Base-by-base conservation (phyloP, 2,888 invertebrate genomes). In the Gymnocheta viridis region DNA sequence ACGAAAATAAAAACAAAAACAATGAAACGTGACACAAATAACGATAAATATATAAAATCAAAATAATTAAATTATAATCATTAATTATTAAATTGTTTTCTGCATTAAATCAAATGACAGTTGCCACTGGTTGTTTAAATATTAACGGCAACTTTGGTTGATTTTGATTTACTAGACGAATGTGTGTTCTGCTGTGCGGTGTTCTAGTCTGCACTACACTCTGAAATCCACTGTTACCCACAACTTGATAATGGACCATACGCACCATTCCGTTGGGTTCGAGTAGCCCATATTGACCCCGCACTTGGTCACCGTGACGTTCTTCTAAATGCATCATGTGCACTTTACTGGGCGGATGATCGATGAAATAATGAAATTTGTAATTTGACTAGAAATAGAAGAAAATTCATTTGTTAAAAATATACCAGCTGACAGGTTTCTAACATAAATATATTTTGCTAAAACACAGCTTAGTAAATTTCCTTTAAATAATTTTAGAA, bases 241-340 rank as follows among this genome's bases (percentile, higher is more conserved):
- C 86, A 10, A 90, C 90, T 85, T 90, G 89, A 82, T 90, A 91
- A 84, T 89, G 89, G 0, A 91, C 90, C 85, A 89, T 89, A 41
- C 90, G 88, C 32, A 91, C 87, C 81, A 88, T 88, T n/a, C 91
- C 91, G 54, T 87, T 89, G 9, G 89, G 89, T 82, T 91, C 90
- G 22, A 91, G 85, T 38, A 91, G 86, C 51, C 89, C 89, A 87
- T 91, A 89, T 32, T 89, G 87, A 10, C 91, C 91, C 32, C 67
- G 86, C 10, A 91, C 90, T 49, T 88, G 85, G 32, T 87, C 85
- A 9, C 90, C 91, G 58, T 88, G 86, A 6, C 90, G 89, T 72
- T 88, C 88, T 76, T 91, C 91, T 76, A 89, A 88, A 80, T 91
- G 91, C 82, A 90, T 88, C 76, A 90, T 87, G 66, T 89, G 88